Evolutionary conservation across 2,797 vertebrate species (phyloP), one percentile per base, ranked within the genome.

Genomic region (Labeo calbasu): DNA sequence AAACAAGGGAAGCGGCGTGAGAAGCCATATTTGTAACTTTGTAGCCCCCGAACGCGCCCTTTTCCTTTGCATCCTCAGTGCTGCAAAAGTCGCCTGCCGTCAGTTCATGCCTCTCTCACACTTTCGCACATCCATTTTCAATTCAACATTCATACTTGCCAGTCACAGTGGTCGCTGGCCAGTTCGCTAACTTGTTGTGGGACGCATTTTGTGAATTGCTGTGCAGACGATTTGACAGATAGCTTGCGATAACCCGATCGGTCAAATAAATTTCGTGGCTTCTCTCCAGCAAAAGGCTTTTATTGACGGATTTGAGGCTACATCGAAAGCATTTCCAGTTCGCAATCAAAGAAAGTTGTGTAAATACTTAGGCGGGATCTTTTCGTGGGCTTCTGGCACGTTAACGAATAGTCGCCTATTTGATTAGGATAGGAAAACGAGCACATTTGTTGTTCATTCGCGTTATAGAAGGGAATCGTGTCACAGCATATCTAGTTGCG

Each of bases 11-110:
- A 86, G 89, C 90, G 14, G 88, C 32, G 80, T 5, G 90, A 92
- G 92, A 0, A 97, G 96, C 97, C 96, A 97, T 97, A 95, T 97
- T 97, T 97, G 95, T 96, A 98, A 97, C 96, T 98, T 98, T 97
- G 96, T 92, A 95, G 95, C 94, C 90, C 92, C 83, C 92, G 93
- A 95, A 95, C 95, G 95, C 95, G 95, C 95, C 94, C 94, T 95
- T 95, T 88, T 92, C 79, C 55, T 84, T 86, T 59, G 75, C 86
- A 87, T 84, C 48, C 63, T 84, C 66, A 77, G 63, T 83, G 77
- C 70, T 82, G 75, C 65, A 68, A 72, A 87, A 84, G 82, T 84
- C 55, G 23, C 70, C 75, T 19, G 66, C 43, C 66, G 55, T n/a
- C 78, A 81, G 59, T 84, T 40, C 43, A 51, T 28, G 65, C 53